Base-by-base conservation (phyloP, 2,888 invertebrate genomes). In the Masnerella sp. region DNA sequence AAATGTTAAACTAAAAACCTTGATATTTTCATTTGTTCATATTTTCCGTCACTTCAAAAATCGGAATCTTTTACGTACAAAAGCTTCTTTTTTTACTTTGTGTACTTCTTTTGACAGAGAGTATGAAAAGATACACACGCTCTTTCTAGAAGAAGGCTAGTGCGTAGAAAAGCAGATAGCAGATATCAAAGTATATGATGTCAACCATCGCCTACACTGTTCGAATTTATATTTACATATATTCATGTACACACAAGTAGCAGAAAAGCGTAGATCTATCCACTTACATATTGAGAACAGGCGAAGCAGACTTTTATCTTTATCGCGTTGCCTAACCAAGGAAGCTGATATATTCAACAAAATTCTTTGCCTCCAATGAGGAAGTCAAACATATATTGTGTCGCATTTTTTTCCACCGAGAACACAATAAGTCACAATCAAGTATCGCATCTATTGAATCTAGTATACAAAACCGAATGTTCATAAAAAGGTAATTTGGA, bases 191-290 rank as follows among this genome's bases (percentile, higher is more conserved):
- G 79, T 74, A 76, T 75, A 78, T 79, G 80, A 82, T 83, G 84
- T 85, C 82, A 81, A 85, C 79, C 79, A 80, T 81, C 84, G 82
- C 85, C 85, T 80, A 85, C 84, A 82, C 82, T 54, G 64, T 74
- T 52, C 52, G 68, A 62, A 70, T 64, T 54, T 68, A 76, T 74
- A 65, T 58, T 47, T 40, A 49, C 40, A 51, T 67, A 56, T 58
- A 71, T 64, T 30, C 18, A 22, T 34, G 45, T 38, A 28, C 32
- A 65, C 34, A 42, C 12, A 49, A 49, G 67, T 40, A 30, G 49
- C 64, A 51, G 59, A 65, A 75, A 77, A 75, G 58, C 74, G 69
- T 65, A 68, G 77, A 79, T 76, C 79, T 77, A 78, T 79, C 69
- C 72, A 77, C 74, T 78, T 78, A 59, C 56, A 61, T 56, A 73